phyloP scores from a whole-genome alignment of 2,888 invertebrate species.

The Sicus ferrugineus region DNA sequence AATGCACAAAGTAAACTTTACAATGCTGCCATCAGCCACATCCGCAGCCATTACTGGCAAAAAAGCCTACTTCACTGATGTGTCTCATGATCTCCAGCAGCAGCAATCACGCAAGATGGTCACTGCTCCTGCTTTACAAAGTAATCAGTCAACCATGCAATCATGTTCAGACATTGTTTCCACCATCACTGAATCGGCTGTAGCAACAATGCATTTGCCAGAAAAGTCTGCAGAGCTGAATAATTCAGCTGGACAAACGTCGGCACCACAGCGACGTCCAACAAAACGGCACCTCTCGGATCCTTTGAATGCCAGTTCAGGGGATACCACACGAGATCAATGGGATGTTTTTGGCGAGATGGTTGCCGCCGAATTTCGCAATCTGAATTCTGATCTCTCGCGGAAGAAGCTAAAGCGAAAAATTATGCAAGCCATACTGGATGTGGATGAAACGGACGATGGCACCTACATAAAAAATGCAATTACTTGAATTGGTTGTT shows the following conservation, averaged over 20 bases:
- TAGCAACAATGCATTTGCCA: too few species aligned
- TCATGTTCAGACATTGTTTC: background rate
- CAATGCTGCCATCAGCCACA: slow-evolving; percentile 4
- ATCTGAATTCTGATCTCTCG: slow-evolving; percentile 55
- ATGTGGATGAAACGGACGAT: slow-evolving; percentile 61
- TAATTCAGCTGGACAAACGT: background rate
- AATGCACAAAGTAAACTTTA: slow-evolving; percentile 29
- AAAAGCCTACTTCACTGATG: slow-evolving; percentile 10
- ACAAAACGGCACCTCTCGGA: slow-evolving; percentile 3
- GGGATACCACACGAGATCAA: slow-evolving; percentile 58
- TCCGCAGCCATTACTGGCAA: background rate
- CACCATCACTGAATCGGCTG: too few species aligned
- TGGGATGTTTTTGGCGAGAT: slow-evolving; percentile 62
- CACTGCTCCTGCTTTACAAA: slow-evolving; percentile 1
- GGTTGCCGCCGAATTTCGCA: slow-evolving; percentile 60
- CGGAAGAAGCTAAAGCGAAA: slow-evolving; percentile 60
- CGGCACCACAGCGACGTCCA: background rate
- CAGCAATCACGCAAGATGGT: background rate
- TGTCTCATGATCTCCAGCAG: background rate
- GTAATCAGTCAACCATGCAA: background rate
- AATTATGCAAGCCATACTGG: slow-evolving; percentile 62
- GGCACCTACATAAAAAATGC: slow-evolving; percentile 27
- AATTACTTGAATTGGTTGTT: slow-evolving; percentile 14
- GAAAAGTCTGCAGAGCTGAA: background rate
- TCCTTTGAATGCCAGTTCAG: background rate